These are phyloP conservation scores for Propithecus perrieri DNA, from an alignment of 2,797 vertebrate species.

Conservation along the genomic window DNA sequence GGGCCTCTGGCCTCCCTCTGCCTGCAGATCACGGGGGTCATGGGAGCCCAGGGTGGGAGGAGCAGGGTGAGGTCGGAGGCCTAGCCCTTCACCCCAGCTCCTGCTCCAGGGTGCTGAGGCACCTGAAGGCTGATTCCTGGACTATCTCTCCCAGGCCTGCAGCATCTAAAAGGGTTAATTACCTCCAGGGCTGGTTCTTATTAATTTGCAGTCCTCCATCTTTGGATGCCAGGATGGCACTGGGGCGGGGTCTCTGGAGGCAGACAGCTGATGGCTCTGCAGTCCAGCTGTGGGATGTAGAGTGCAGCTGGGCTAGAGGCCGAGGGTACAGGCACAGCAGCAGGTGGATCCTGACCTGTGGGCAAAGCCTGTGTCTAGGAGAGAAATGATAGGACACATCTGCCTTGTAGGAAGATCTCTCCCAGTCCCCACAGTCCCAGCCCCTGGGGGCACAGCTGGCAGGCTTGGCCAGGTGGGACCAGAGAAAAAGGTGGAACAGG, in stretches of 20 bases:
- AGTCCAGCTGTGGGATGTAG: neutral
- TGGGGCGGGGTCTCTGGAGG: neutral
- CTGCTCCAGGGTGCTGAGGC: no score
- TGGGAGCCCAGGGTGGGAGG: neutral
- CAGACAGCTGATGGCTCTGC: neutral
- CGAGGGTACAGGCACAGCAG: neutral
- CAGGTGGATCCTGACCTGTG: neutral
- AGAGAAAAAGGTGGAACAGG: neutral
- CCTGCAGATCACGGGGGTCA: neutral
- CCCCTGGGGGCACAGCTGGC: neutral
- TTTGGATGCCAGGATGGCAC: neutral
- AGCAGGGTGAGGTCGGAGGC: neutral
- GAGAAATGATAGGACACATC: neutral
- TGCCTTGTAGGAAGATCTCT: neutral
- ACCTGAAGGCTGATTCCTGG: neutral
- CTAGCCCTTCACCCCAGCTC: neutral
- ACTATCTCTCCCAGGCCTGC: neutral
- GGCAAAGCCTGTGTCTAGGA: neutral
- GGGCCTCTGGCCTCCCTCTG: neutral
- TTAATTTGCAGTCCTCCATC: neutral
- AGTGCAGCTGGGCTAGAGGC: fast-evolving
- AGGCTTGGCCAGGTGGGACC: neutral
- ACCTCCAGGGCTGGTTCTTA: neutral
- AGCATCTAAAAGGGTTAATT: neutral
- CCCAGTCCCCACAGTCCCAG: neutral